Conservation (phyloP, 2,888 invertebrate genomes). For the Minunthozetes semirufus region DNA sequence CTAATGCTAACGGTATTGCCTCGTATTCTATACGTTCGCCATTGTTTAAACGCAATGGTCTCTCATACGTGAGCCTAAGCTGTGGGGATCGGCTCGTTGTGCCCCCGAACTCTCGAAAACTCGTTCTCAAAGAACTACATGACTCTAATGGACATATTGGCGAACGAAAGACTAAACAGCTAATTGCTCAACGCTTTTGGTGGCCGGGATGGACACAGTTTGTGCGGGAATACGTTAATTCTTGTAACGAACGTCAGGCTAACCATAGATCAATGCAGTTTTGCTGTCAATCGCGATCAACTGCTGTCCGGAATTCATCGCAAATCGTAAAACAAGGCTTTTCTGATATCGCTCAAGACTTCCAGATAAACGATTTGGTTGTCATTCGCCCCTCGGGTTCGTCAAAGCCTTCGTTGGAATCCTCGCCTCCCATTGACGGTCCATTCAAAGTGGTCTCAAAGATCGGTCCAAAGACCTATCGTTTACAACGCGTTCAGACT, state of each 20-base stretch:
- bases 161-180: neutral
- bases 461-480: too few species aligned
- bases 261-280: neutral
- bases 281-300: neutral
- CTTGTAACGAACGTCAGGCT: constrained; percentile 8
- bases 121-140: neutral
- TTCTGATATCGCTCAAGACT: too few species aligned
- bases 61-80: neutral
- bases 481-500: too few species aligned
- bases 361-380: too few species aligned
- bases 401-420: too few species aligned
- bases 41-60: neutral
- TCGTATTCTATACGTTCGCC: too few species aligned
- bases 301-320: too few species aligned
- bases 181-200: neutral
- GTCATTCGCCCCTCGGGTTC: too few species aligned
- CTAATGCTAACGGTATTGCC: too few species aligned
- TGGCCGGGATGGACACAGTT: neutral
- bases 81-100: neutral
- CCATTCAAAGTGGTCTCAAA: too few species aligned
- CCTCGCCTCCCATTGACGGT: too few species aligned
- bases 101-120: neutral
- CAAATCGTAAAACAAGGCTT: too few species aligned
- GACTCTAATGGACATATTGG: neutral
- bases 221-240: neutral